Evolutionary conservation across 2,797 vertebrate species (phyloP).

Genomic region (Lateolabrax maculatus): DNA sequence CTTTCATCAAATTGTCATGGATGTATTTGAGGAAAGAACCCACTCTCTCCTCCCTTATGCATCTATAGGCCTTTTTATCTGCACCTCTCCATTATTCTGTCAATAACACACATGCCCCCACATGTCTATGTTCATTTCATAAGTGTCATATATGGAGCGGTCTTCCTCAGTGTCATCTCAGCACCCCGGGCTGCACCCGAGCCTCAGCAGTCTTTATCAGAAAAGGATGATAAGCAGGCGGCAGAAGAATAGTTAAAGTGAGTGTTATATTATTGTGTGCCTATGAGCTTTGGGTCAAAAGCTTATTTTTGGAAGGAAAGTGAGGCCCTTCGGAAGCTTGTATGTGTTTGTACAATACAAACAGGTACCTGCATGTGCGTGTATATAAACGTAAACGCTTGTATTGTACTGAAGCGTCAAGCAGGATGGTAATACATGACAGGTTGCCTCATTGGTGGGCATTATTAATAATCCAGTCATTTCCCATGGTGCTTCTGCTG

Average conservation of each 20-base stretch:
- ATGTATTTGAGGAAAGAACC: slow-evolving; percentile 41
- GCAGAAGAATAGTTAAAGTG: slow-evolving; percentile 7
- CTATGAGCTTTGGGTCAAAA: slow-evolving; percentile 39
- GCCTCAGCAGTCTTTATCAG: slow-evolving; percentile 48
- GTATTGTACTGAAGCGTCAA: background rate
- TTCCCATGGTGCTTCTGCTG: slow-evolving; percentile 53
- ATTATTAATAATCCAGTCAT: slow-evolving; percentile 63
- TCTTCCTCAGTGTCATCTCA: slow-evolving; percentile 58
- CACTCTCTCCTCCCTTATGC: slow-evolving; percentile 3
- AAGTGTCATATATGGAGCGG: slow-evolving; percentile 51
- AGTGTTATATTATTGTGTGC: slow-evolving; percentile 32
- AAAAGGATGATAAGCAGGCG: slow-evolving; percentile 9
- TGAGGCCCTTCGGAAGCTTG: slow-evolving; percentile 3
- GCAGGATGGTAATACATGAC: slow-evolving; percentile 12
- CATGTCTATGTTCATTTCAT: slow-evolving; percentile 42
- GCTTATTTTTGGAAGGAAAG: slow-evolving; percentile 6
- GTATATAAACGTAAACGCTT: background rate
- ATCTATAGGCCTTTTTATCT: slow-evolving; percentile 43
- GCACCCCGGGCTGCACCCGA: slow-evolving; percentile 53
- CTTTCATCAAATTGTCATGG: slow-evolving; percentile 43
- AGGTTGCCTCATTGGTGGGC: slow-evolving; percentile 53
- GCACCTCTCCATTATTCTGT: slow-evolving; percentile 50
- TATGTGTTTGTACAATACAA: background rate
- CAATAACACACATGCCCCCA: slow-evolving; percentile 37
- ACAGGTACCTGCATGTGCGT: background rate